Evolutionary conservation across 2,888 invertebrate species (phyloP), one percentile per base, ranked within the genome.

Genomic region (Liopterus haemorrhoidalis): DNA sequence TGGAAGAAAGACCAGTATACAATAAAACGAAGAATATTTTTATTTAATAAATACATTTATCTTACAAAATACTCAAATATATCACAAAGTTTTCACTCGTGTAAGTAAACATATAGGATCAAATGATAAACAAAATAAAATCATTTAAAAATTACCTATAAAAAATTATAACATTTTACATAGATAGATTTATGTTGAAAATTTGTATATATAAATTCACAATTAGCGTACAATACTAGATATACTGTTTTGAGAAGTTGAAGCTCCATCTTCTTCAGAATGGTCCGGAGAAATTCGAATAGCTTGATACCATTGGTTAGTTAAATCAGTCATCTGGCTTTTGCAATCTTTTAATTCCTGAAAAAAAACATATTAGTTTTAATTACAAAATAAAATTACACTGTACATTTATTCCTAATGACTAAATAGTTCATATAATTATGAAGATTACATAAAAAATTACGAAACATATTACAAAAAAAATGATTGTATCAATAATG

Each of bases 301-400:
- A 0, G 94, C 94, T 65, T 95, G 90, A 70, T 94, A 95, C 95
- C 95, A 96, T 65, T 95, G 89, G 64, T 94, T 92, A 1, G 95
- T 94, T 53, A 96, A 72, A 68, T 91, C 91, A 2, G 90, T 89
- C 92, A 96, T 94, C 71, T 95, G 94, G 55, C 87, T 90, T 67
- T 91, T 91, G 63, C 95, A 95, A 67, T 96, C 95, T 63, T 90
- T 88, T 51, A 95, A 70, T 71, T 96, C 95, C 83, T 90, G 70
- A n/a, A 62, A 57, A 48, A 55, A 54, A 51, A 51, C 48, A 41
- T 22, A 47, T 6, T 18, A 39, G 21, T 20, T 9, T 12, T 6
- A 8, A 35, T 41, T 6, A 33, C 24, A 8, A 18, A 38, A 15
- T 25, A 27, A 31, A 31, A 18, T 33, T 18, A 18, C 3, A n/a